Evolutionary conservation across 2,888 invertebrate species (phyloP).

Genomic region (Heteromyza rotundicornis): DNA sequence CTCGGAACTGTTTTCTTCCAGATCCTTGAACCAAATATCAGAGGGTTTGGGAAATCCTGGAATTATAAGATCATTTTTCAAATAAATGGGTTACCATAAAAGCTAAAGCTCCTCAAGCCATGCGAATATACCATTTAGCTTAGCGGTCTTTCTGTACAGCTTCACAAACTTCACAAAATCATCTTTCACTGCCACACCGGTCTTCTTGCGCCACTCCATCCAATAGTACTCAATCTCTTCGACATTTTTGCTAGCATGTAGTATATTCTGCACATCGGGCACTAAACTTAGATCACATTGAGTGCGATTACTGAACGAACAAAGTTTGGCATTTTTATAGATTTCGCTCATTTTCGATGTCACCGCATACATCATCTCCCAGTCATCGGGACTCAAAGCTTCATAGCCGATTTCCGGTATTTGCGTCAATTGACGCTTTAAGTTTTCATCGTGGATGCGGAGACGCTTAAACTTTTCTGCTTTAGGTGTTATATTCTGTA

Average conservation of each 20-base stretch:
- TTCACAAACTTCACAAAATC: slow-evolving; percentile 51
- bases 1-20: slow-evolving; percentile 63
- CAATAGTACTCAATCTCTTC: slow-evolving; percentile 57
- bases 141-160: slow-evolving; percentile 52
- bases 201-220: slow-evolving; percentile 54
- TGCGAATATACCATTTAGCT: slow-evolving; percentile 53
- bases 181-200: slow-evolving; percentile 42
- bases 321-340: slow-evolving; percentile 78
- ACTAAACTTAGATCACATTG: slow-evolving; percentile 75
- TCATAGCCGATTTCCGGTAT: slow-evolving; percentile 75
- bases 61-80: slow-evolving; percentile 62
- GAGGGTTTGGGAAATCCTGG: slow-evolving; percentile 64
- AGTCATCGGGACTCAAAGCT: slow-evolving; percentile 72
- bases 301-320: slow-evolving; percentile 67
- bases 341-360: slow-evolving; percentile 76
- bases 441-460: slow-evolving; percentile 68
- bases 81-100: neutral
- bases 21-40: slow-evolving; percentile 73
- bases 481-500: slow-evolving; percentile 36
- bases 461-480: slow-evolving; percentile 43
- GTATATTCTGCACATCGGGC: slow-evolving; percentile 63
- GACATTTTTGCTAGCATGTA: slow-evolving; percentile 46
- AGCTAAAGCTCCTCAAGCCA: slow-evolving; percentile 6
- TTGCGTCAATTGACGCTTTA: slow-evolving; percentile 76
- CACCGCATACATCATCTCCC: slow-evolving; percentile 67